Base-by-base conservation (phyloP, 2,888 invertebrate genomes). In the Tachina fera region DNA sequence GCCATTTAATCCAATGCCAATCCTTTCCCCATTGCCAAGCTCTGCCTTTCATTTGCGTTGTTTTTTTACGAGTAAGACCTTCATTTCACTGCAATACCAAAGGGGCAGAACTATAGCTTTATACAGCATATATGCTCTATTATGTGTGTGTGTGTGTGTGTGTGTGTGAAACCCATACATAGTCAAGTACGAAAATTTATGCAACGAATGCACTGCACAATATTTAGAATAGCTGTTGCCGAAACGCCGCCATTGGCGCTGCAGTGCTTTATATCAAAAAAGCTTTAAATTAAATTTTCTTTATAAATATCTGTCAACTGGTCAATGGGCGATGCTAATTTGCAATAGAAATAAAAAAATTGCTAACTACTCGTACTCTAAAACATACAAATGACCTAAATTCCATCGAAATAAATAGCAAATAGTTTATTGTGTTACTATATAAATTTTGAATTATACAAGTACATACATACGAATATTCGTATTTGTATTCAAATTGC, bases 21-120 rank as follows among this genome's bases (percentile, higher is more conserved):
- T 79, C 75, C 84, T 71, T 75, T 84, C 49, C 56, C 79, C 84
- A 84, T 75, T 84, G 79, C 65, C 63, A 84, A 79, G 49, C 70
- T 5, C 41, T 79, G 47, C 9, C 22, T 74, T 74, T 56, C 11
- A 68, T 58, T 49, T n/a, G 60, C 22, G 31, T n/a, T 79, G 22
- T 63, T 51, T 68, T 67, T 19, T 60, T 22, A n/a, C n/a, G n/a
- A n/a, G n/a, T n/a, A 67, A 71, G 76, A 56, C 76, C 76, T 74
- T 74, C 74, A 76, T 16, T 76, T 70, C 14, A 71, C 49, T 56
- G n/a, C 60, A 53, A 82, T 70, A 63, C 19, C 68, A 75, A 74
- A 31, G 58, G 51, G 67, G 65, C 58, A 63, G 9, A 47, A 61
- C 68, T 51, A 61, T n/a, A n/a, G n/a, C n/a, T n/a, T n/a, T n/a